These are phyloP conservation scores for Hypsopygia costalis DNA, from an alignment of 2,888 invertebrate genomes.

Conservation along the genomic window DNA sequence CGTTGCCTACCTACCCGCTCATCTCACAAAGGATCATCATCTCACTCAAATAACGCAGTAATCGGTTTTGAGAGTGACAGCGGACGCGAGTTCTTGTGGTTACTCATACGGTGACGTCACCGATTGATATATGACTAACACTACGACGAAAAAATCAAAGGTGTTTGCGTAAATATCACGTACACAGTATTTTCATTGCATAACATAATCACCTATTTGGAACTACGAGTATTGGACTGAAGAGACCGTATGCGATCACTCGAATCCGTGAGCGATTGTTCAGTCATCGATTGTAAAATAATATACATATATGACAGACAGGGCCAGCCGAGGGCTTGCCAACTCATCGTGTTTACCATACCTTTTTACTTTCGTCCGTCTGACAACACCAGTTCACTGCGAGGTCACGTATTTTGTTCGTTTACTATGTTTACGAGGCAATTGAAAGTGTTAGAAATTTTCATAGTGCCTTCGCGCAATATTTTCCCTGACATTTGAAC, in stretches of 20 bases:
- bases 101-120: slow-evolving; percentile 73
- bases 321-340: slow-evolving; percentile 9
- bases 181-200: slow-evolving; percentile 6
- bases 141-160: slow-evolving; percentile 49
- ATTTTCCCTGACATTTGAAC: no score
- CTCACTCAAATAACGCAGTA: slow-evolving; percentile 51
- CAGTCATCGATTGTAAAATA: slow-evolving; percentile 7
- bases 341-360: slow-evolving; percentile 16
- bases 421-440: slow-evolving; percentile 20
- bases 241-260: slow-evolving; percentile 8
- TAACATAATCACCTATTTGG: slow-evolving; percentile 1
- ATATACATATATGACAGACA: slow-evolving; percentile 3
- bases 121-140: slow-evolving; percentile 65
- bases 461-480: not conserved
- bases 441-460: slow-evolving; percentile 20
- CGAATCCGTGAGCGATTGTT: slow-evolving; percentile 2
- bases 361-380: slow-evolving; percentile 34
- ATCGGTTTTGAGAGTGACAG: slow-evolving; percentile 45
- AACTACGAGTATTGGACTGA: slow-evolving; percentile 6
- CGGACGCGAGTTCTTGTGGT: slow-evolving; percentile 43
- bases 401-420: slow-evolving; percentile 16
- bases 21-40: slow-evolving; percentile 36
- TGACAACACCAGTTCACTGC: slow-evolving; percentile 20
- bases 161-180: slow-evolving; percentile 18
- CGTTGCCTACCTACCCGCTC: slow-evolving; percentile 1